A percentile compares a stretch with the other conserved stretches of the same genome.
These are phyloP conservation scores for Rhagium mordax DNA, from an alignment of 2,888 invertebrate species.

Conservation along the genomic window DNA sequence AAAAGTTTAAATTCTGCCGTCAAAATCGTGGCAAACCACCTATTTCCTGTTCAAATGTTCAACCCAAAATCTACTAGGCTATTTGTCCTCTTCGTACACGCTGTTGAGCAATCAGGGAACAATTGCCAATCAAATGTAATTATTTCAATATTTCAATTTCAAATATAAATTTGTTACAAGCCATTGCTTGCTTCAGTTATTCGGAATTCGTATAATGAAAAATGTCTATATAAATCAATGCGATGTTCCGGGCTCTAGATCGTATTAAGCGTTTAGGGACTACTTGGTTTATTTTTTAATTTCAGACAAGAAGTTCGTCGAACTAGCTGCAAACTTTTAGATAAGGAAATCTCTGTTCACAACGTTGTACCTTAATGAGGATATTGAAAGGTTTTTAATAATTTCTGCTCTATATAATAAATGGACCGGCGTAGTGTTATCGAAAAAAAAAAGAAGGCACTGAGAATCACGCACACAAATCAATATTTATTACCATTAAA, in stretches of 20 bases:
- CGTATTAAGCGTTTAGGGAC: slow-evolving; percentile 56
- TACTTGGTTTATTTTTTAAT: slow-evolving; percentile 40
- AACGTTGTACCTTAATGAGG: neutral
- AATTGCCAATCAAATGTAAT: slow-evolving; percentile 52
- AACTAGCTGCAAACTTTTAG: slow-evolving; percentile 28
- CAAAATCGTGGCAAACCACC: no score
- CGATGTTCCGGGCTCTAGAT: slow-evolving; percentile 41
- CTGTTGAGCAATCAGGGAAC: neutral
- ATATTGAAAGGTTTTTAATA: neutral
- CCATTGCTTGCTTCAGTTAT: slow-evolving; percentile 57
- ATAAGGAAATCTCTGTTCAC: slow-evolving; percentile 15
- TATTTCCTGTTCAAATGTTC: no score
- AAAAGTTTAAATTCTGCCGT: no score
- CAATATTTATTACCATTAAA: no score
- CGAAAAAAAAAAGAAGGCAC: no score
- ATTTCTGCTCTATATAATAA: slow-evolving; percentile 10
- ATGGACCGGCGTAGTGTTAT: neutral
- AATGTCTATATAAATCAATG: slow-evolving; percentile 63
- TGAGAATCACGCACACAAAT: no score
- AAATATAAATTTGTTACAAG: slow-evolving; percentile 61
- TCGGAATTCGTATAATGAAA: slow-evolving; percentile 61
- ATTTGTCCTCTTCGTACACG: neutral
- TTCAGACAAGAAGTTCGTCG: slow-evolving; percentile 34
- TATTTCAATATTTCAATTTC: slow-evolving; percentile 61
- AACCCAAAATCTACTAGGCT: neutral